Conservation (phyloP, 2,888 invertebrate species). For the Invenusta paracnida region DNA sequence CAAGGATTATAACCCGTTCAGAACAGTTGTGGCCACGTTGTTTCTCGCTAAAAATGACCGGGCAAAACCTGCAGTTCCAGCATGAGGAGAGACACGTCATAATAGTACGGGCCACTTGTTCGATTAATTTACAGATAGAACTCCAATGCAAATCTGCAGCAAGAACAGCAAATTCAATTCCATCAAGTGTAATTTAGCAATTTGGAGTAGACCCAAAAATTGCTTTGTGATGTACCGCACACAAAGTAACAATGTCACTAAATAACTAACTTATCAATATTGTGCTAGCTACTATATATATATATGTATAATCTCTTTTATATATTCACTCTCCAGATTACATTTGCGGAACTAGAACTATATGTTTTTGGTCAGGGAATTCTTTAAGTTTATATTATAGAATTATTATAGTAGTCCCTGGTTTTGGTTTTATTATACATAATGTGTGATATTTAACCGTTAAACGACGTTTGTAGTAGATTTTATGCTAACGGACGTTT, state of each 20-base stretch:
- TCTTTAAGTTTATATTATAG: too few species aligned
- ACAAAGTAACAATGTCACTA: background rate
- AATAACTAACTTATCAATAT: background rate
- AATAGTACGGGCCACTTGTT: background rate
- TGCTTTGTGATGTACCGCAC: background rate
- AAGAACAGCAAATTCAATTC: background rate
- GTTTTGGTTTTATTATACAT: too few species aligned
- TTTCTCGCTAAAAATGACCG: background rate
- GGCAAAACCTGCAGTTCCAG: background rate
- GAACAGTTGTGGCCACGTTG: slow-evolving; percentile 8
- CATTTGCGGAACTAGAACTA: background rate
- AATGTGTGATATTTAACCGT: too few species aligned
- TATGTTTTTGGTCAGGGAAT: too few species aligned
- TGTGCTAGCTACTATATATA: too few species aligned
- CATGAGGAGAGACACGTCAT: background rate
- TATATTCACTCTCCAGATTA: background rate
- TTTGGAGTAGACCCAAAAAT: background rate
- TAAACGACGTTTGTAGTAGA: too few species aligned
- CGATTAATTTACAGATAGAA: too few species aligned
- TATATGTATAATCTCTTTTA: background rate
- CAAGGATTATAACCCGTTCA: slow-evolving; percentile 1
- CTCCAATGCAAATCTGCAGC: background rate
- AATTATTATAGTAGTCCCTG: too few species aligned
- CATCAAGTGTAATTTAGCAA: background rate
- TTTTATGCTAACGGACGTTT: too few species aligned